Conservation (phyloP, 2,113 vertebrate genomes). For the Tachysurus vachellii region DNA sequence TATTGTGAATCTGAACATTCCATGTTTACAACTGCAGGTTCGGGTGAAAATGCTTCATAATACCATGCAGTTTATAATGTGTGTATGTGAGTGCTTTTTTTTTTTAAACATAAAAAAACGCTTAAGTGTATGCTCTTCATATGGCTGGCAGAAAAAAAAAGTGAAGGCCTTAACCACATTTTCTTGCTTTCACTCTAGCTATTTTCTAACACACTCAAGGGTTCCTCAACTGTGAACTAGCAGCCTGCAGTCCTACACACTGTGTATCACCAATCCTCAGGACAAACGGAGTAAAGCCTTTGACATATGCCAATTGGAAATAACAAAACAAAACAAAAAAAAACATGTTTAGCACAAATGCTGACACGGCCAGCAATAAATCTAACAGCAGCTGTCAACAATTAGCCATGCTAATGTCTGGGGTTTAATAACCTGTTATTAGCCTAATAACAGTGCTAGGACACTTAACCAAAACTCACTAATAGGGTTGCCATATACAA, state of each 20-base stretch:
- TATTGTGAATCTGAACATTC: conserved; percentile 58
- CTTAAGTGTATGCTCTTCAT: conserved; percentile 18
- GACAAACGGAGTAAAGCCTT: conserved; percentile 17
- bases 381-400: not conserved
- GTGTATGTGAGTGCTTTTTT: conserved; percentile 9
- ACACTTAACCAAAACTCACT: not conserved
- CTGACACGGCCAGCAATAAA: not conserved
- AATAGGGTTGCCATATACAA: not conserved
- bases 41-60: conserved; percentile 4
- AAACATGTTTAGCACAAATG: conserved; percentile 2
- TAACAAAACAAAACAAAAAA: not conserved
- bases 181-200: conserved; percentile 41
- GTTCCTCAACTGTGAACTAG: conserved; percentile 42
- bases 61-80: conserved; percentile 37
- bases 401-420: not conserved
- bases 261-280: conserved; percentile 41
- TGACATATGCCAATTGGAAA: not conserved
- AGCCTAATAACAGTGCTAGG: too few species aligned
- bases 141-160: conserved; percentile 23
- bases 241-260: conserved; percentile 28
- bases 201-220: conserved; percentile 8
- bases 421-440: not conserved
- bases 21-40: conserved; percentile 55
- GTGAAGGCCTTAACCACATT: conserved; percentile 57
- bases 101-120: conserved; percentile 9